Evolutionary conservation across 1,140 invertebrate genomes (phyloP).

Genomic region (Zaprionus africanus): DNA sequence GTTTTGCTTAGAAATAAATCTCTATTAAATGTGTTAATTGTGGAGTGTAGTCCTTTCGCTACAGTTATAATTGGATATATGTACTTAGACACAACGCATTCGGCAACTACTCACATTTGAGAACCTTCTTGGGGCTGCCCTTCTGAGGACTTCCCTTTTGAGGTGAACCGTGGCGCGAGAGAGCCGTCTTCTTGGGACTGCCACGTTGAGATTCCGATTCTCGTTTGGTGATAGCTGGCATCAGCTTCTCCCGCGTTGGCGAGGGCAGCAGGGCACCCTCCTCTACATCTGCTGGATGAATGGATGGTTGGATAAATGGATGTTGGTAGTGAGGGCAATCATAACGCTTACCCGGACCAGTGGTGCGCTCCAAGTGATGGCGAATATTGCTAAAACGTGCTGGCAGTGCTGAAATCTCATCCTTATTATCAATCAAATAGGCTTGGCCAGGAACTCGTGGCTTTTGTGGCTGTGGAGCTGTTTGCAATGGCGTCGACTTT

Average conservation of each 20-base stretch:
- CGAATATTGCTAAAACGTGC: conserved; percentile 86
- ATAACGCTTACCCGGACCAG: conserved; percentile 86
- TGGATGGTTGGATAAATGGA: conserved; percentile 8
- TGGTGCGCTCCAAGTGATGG: conserved; percentile 90
- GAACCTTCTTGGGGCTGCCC: conserved; percentile 88
- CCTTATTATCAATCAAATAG: conserved; percentile 83
- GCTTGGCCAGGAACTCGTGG: conserved; percentile 81
- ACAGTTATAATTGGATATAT: conserved; percentile 27
- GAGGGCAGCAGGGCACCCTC: conserved; percentile 88
- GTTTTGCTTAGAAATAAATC: conserved; percentile 61
- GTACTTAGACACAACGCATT: not conserved
- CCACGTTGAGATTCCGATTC: conserved; percentile 87
- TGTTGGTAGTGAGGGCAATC: not conserved
- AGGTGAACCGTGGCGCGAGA: conserved; percentile 82
- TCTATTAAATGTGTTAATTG: conserved; percentile 48
- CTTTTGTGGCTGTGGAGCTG: conserved; percentile 52
- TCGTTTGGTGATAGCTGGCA: conserved; percentile 88
- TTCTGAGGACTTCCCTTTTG: conserved; percentile 86
- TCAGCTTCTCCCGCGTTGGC: conserved; percentile 89
- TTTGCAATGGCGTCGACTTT: conserved; percentile 89
- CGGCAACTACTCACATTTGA: conserved; percentile 78
- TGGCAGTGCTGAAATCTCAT: conserved; percentile 85
- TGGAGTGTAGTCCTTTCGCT: conserved; percentile 15
- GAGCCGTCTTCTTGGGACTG: conserved; percentile 82
- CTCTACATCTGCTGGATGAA: conserved; percentile 78